Evolutionary conservation across 1,140 invertebrate genomes (phyloP), one percentile per base, ranked within the genome.

Genomic region (Eubasilissa regina): DNA sequence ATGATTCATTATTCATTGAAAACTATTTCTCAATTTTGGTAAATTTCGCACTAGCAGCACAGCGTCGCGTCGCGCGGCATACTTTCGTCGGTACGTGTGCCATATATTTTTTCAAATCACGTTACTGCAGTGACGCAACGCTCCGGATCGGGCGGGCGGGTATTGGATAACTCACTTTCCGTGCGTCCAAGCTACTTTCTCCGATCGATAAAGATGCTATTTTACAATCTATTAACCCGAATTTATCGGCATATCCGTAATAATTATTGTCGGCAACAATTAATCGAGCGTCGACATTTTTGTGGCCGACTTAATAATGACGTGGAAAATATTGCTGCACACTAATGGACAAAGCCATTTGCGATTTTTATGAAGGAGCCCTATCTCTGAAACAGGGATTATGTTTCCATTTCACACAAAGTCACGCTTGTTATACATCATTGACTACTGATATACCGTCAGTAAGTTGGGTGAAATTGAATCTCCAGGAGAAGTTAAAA

Each of bases 141-240:
- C 58, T 1, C 0, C 58, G 25, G 58, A 25, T 9, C 58, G 58
- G 58, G 58, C 19, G 53, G 4, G 19, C 53, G 13, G 53, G 53
- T 25, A 62, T 35, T 21, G 58, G 25, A 62, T 62, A 62, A 62
- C 58, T 62, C 58, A 62, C 58, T 62, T 62, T 62, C 58, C 17
- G 58, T 7, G 3, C 17, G 25, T 9, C 19, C 58, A 62, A 9
- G 19, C 58, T 62, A 62, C 58, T 62, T 62, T 62, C 58, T 11
- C 58, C 58, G 58, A 13, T 13, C 17, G 7, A 62, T 62, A 62
- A 62, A 62, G 58, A 35, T 60, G 58, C 25, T 62, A 35, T 35
- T 62, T 17, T 62, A 62, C 58, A 62, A 35, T 62, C 58, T 62
- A 62, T 62, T 62, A 62, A 62, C 58, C 58, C 25, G 13, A 35